A percentile compares a stretch with the other conserved stretches of the same genome.
Conservation (phyloP, 2,888 invertebrate genomes). For the Belgica antarctica region DNA sequence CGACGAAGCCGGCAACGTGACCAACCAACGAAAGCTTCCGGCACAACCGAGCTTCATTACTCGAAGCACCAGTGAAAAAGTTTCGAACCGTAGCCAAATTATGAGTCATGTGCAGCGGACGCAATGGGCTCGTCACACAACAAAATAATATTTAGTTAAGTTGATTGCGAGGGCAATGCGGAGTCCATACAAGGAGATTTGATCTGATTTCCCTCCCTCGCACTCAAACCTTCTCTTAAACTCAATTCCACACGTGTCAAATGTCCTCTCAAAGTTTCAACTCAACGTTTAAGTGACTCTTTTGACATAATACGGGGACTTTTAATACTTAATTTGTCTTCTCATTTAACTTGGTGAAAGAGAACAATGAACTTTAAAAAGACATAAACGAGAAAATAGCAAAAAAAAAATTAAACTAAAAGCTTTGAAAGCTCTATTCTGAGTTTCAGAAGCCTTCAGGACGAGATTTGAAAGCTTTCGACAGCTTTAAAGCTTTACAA, state of each 20-base stretch:
- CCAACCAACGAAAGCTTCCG: conserved; percentile 55
- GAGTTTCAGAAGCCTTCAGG: too few species aligned
- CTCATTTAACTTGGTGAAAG: too few species aligned
- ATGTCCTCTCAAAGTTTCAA: too few species aligned
- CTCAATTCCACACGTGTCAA: background rate
- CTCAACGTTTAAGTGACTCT: too few species aligned
- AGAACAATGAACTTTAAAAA: too few species aligned
- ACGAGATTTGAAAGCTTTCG: too few species aligned
- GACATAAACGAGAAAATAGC: too few species aligned
- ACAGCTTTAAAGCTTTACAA: too few species aligned
- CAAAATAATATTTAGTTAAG: conserved; percentile 61
- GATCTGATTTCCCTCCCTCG: background rate
- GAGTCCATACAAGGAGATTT: conserved; percentile 35
- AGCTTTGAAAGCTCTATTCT: too few species aligned
- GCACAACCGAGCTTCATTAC: conserved; percentile 67
- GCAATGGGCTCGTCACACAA: conserved; percentile 84
- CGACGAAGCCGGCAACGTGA: conserved; percentile 56
- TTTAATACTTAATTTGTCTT: too few species aligned
- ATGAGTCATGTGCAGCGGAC: conserved; percentile 79
- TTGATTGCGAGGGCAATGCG: conserved; percentile 29
- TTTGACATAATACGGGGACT: too few species aligned
- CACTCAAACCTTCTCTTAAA: background rate
- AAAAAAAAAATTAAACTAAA: too few species aligned
- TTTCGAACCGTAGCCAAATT: conserved; percentile 79
- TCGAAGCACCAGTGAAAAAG: conserved; percentile 80